phyloP scores from a whole-genome alignment of 1,140 invertebrate species.

The Drosophila prosaltans region DNA sequence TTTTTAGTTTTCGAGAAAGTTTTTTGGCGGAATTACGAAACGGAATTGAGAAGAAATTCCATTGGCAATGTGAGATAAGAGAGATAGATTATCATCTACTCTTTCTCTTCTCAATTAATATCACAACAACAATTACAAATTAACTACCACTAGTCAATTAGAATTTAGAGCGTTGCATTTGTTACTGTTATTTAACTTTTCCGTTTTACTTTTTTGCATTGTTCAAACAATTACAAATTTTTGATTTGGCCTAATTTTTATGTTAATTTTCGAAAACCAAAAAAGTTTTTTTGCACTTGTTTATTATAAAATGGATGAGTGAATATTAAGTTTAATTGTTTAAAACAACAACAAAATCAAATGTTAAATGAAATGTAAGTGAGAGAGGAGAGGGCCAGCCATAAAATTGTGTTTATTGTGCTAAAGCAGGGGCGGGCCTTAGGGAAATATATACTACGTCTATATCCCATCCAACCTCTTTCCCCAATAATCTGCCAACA shows the following conservation, averaged over 20 bases:
- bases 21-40: too few species aligned
- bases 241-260: constrained; percentile 48
- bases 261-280: constrained; percentile 35
- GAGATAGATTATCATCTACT: too few species aligned
- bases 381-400: constrained; percentile 21
- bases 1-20: too few species aligned
- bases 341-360: neutral
- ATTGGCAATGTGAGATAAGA: too few species aligned
- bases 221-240: constrained; percentile 47
- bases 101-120: too few species aligned
- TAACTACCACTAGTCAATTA: constrained; percentile 4
- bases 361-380: constrained; percentile 6
- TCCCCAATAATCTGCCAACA: neutral
- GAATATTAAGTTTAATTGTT: constrained; percentile 8
- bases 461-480: neutral
- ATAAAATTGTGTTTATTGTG: constrained; percentile 37
- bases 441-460: constrained; percentile 23
- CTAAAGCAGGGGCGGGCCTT: neutral
- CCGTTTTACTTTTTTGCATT: constrained; percentile 47
- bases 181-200: constrained; percentile 42
- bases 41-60: too few species aligned
- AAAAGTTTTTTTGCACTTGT: constrained; percentile 41
- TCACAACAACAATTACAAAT: neutral
- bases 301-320: constrained; percentile 33
- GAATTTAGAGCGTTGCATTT: constrained; percentile 21